Conservation (phyloP, 2,113 vertebrate species). For the Heterotis niloticus region DNA sequence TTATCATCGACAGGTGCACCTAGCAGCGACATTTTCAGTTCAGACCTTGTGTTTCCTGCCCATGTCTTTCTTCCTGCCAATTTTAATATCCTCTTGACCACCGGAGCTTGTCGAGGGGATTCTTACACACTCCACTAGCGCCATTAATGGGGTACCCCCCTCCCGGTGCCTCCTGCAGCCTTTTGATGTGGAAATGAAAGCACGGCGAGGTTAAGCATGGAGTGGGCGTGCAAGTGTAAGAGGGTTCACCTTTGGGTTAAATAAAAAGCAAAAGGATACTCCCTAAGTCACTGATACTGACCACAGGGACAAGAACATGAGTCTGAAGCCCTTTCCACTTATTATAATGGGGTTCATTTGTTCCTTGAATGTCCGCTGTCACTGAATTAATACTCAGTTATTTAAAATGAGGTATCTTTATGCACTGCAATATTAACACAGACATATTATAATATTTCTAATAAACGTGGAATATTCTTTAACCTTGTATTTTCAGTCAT, state of each 20-base stretch:
- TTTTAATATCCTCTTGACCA: conserved; percentile 78
- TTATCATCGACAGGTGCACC: conserved; percentile 27
- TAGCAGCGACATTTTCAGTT: conserved; percentile 20
- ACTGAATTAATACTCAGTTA: conserved; percentile 7
- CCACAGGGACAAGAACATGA: conserved; percentile 22
- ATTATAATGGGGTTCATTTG: not conserved
- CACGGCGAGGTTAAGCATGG: conserved; percentile 46
- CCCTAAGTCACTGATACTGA: conserved; percentile 56
- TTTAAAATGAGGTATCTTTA: not conserved
- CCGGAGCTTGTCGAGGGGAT: conserved; percentile 71
- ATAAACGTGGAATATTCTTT: too few species aligned
- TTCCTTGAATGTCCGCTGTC: too few species aligned
- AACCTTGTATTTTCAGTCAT: too few species aligned
- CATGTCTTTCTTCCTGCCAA: conserved; percentile 40
- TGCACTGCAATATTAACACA: too few species aligned
- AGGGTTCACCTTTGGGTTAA: conserved; percentile 61
- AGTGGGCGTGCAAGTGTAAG: conserved; percentile 28
- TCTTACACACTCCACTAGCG: conserved; percentile 65
- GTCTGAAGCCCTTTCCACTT: not conserved
- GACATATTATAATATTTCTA: not conserved
- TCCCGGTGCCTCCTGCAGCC: conserved; percentile 42
- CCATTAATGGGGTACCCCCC: conserved; percentile 65
- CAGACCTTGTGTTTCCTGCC: conserved; percentile 24
- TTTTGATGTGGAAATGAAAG: conserved; percentile 78
- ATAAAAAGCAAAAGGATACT: conserved; percentile 61